Evolutionary conservation across 2,113 vertebrate genomes (phyloP).

Genomic region (Notarius lentiginosus): DNA sequence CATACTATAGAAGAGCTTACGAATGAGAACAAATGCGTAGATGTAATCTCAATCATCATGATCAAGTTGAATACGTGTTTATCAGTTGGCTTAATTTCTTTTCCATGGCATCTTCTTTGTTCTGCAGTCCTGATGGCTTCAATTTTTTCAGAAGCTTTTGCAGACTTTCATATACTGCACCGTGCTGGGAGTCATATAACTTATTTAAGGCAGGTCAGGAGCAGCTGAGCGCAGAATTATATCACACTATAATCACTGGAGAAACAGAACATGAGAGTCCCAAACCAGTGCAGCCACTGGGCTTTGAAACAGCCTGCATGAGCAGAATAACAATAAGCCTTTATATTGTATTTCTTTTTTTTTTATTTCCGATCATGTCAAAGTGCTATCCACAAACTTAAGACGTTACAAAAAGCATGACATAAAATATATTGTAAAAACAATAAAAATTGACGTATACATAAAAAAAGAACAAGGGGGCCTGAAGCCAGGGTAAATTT

Average conservation of each 20-base stretch:
- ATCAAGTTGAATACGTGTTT: background rate
- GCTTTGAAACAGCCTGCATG: background rate
- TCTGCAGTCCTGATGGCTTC: background rate
- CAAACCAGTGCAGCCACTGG: background rate
- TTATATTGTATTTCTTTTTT: no score
- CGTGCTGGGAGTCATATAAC: conserved; percentile 12
- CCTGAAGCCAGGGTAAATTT: background rate
- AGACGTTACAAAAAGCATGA: background rate
- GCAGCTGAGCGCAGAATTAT: conserved; percentile 25
- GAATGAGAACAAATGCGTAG: no score
- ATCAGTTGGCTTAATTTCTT: background rate
- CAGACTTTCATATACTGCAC: conserved; percentile 21
- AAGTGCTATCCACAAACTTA: background rate
- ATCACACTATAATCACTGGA: conserved; percentile 4
- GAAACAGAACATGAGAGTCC: background rate
- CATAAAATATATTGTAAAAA: background rate
- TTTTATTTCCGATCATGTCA: background rate
- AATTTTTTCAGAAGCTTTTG: background rate
- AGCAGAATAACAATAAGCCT: conserved; percentile 5
- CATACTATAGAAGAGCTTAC: no score
- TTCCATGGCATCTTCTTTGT: background rate
- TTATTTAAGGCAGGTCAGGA: conserved; percentile 33
- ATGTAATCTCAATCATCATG: background rate
- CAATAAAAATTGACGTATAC: background rate
- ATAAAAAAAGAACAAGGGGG: background rate